phyloP scores from a whole-genome alignment of 2,113 vertebrate genomes.

The Melospiza melodia region DNA sequence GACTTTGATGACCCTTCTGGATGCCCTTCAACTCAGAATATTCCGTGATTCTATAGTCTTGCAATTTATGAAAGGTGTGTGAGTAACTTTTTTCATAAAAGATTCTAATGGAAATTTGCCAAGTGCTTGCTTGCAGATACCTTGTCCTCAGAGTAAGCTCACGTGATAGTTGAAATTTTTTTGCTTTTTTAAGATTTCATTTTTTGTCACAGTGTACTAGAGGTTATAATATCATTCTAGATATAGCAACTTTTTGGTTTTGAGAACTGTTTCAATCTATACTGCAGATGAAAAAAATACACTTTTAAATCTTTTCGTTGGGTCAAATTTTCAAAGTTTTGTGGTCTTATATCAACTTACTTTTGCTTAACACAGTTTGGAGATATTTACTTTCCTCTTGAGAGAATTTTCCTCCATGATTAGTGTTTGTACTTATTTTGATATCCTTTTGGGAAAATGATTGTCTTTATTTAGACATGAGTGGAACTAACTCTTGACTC shows the following conservation, averaged over 20 bases:
- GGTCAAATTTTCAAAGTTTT: neutral
- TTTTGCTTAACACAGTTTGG: neutral
- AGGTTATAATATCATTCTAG: neutral
- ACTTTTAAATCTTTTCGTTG: neutral
- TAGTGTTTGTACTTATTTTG: neutral
- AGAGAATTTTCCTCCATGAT: neutral
- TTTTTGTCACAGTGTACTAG: neutral
- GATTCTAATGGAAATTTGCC: neutral
- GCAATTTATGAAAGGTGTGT: neutral
- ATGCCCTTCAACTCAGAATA: neutral
- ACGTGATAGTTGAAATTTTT: neutral
- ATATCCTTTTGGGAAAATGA: neutral
- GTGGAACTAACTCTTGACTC: neutral
- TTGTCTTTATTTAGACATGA: neutral
- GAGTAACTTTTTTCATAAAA: neutral
- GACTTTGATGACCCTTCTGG: neutral
- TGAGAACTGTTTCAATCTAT: neutral
- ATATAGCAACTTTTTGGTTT: neutral
- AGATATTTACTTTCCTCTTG: neutral
- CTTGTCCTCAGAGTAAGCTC: neutral
- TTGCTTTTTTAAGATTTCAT: neutral
- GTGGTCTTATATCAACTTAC: fast-evolving
- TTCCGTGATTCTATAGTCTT: neutral
- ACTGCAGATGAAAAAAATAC: neutral
- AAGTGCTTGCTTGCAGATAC: neutral